phyloP scores from a whole-genome alignment of 2,113 vertebrate genomes.

The Stigmatopora nigra region DNA sequence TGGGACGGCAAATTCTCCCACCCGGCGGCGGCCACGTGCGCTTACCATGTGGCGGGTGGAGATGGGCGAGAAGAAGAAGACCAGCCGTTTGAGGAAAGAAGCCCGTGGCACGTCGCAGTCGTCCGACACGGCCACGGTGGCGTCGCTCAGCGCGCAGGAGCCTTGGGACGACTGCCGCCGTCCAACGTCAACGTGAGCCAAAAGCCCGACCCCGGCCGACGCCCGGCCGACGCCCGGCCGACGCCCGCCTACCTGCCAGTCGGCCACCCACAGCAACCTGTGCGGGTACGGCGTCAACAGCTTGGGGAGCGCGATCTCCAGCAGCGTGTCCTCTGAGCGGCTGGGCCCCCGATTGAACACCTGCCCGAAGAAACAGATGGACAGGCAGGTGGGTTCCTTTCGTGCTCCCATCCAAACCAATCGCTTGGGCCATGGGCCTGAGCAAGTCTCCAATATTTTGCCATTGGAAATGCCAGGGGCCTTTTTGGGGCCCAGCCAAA shows the following conservation, averaged over 20 bases:
- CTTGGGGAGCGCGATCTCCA: constrained; percentile 80
- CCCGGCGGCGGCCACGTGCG: background rate
- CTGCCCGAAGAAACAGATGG: constrained; percentile 47
- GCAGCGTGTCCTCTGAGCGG: constrained; percentile 72
- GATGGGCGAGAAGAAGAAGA: constrained; percentile 78
- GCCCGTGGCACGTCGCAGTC: constrained; percentile 65
- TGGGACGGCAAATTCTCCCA: too few species aligned
- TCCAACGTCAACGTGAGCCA: too few species aligned
- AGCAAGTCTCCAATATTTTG: too few species aligned
- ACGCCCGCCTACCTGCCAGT: constrained; percentile 74
- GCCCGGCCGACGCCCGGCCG: too few species aligned
- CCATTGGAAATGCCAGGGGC: too few species aligned
- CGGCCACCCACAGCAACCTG: constrained; percentile 75
- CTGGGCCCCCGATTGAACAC: constrained; percentile 84
- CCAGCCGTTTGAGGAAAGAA: constrained; percentile 66
- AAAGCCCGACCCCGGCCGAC: too few species aligned
- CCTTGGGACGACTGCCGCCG: constrained; percentile 73
- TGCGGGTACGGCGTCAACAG: constrained; percentile 67
- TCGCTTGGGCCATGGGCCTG: too few species aligned
- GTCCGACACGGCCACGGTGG: constrained; percentile 42
- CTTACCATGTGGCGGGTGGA: constrained; percentile 76
- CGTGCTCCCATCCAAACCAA: too few species aligned
- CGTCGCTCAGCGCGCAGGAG: constrained; percentile 69
- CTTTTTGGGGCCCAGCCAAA: too few species aligned
- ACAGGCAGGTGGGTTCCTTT: too few species aligned